Base-by-base conservation (phyloP, 1,140 invertebrate genomes). In the Coptotermes formosanus region DNA sequence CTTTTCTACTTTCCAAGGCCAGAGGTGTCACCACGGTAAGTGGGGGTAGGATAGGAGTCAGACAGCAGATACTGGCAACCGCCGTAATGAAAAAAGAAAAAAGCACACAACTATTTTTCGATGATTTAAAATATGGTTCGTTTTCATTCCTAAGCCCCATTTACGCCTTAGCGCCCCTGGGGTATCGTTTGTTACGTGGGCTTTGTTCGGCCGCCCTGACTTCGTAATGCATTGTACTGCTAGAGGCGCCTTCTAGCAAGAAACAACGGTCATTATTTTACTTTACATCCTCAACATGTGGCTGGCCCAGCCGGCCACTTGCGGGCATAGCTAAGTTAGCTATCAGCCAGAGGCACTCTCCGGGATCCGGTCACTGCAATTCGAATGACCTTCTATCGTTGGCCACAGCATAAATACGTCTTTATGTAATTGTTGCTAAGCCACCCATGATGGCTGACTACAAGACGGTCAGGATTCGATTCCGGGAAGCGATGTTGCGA, bases 111-210 rank as follows among this genome's bases (percentile, higher is more conserved):
- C 64, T 85, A 59, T 85, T 85, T 85, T 85, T 82, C 85, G 85
- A 85, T 82, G 85, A 85, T 81, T 85, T 85, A 85, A 85, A 85
- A 85, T 85, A 85, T 82, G 85, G 85, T 82, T 85, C 82, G 82
- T 83, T 83, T 83, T 83, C 82, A 83, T 83, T 83, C 82, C 82
- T 83, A 43, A n/a, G 82, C n/a, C 44, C 82, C 45, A 83, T 83
- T 83, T 83, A 83, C 82, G 82, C 44, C 32, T n/a, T 43, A 32
- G 82, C 43, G 43, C 38, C 82, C 82, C 82, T 43, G 30, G 69
- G 85, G 69, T 69, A 82, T 85, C 85, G 85, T 85, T 85, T 85
- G 85, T 85, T 85, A 85, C 69, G 25, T 7, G 19, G 64, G 64
- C 32, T 69, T 85, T 38, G 45, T 43, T 75, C 21, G 52, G 14